Evolutionary conservation across 2,113 vertebrate species (phyloP).

Genomic region (Neomonachus schauinslandi): DNA sequence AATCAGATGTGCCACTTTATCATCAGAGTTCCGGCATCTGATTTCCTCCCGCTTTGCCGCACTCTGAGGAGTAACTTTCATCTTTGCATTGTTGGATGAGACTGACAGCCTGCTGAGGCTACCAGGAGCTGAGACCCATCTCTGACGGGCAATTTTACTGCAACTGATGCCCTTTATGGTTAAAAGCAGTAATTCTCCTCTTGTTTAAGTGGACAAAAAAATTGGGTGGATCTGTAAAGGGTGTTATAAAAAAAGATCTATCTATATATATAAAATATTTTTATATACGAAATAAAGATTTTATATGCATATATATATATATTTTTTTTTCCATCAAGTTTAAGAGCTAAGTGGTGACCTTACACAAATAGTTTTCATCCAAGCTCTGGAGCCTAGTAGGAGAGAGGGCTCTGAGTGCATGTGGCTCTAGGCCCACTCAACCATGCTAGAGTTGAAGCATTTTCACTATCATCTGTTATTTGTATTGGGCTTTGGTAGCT

Average conservation of each 20-base stretch:
- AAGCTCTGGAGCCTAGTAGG: not conserved
- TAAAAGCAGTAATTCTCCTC: not conserved
- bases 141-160: not conserved
- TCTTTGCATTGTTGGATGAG: not conserved
- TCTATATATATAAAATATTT: too few relatives aligned
- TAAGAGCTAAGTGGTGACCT: not conserved
- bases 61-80: not conserved
- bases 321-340: not conserved
- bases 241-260: not conserved
- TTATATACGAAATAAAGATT: not conserved
- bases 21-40: not conserved
- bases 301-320: not conserved
- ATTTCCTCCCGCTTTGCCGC: not conserved
- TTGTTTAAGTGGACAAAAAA: not conserved
- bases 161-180: not conserved
- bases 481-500: not conserved
- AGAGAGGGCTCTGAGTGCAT: not conserved
- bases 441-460: not conserved
- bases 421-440: not conserved
- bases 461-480: constrained; percentile 15
- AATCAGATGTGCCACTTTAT: not conserved
- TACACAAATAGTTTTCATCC: not conserved
- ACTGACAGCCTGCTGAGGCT: not conserved
- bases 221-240: not conserved
- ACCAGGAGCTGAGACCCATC: not conserved